Base-by-base conservation (phyloP, 1,140 invertebrate genomes). In the Diorhabda elongata region DNA sequence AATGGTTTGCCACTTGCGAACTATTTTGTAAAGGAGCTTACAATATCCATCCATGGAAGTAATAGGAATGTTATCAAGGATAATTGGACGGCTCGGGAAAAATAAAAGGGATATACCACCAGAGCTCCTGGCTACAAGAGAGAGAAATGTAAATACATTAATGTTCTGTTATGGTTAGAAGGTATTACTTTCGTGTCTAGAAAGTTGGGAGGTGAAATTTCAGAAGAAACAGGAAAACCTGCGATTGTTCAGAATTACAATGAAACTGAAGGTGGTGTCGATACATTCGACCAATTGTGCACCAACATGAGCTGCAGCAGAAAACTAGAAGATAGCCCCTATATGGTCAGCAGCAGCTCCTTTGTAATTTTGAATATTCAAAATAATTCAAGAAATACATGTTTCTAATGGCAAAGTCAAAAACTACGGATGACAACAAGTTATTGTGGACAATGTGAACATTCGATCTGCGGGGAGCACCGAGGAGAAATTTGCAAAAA, bases 51-150 rank as follows among this genome's bases (percentile, higher is more conserved):
- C 58, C 63, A 70, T 71, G 69, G 73, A 6, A 75, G 71, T 42
- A 74, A 76, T 42, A 59, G 79, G 59, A 77, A 77, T 66, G 61
- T 82, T 8, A 79, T 77, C 9, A 71, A 69, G 69, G 79, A 81
- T 69, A 82, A 81, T 72, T 82, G 76, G 75, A 81, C 80, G 75
- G 43, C 43, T 80, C 5, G 65, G 71, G 62, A 78, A 75, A 60
- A 79, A 79, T 59, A 80, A 81, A 72, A 42, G 63, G 26, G 73
- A 81, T 73, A 78, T 81, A 60, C 78, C 79, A 42, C 69, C 73
- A 64, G 69, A 77, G 56, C 59, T 82, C 6, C 42, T 56, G 3
- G 9, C 63, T 26, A 56, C n/a, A 7, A 43, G 5, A 45, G 65
- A 45, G 63, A 58, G 44, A 60, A 68, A n/a, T 75, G 70, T 71